These are phyloP conservation scores for Ranitomeya imitator DNA, from an alignment of 2,113 vertebrate genomes.

Conservation along the genomic window DNA sequence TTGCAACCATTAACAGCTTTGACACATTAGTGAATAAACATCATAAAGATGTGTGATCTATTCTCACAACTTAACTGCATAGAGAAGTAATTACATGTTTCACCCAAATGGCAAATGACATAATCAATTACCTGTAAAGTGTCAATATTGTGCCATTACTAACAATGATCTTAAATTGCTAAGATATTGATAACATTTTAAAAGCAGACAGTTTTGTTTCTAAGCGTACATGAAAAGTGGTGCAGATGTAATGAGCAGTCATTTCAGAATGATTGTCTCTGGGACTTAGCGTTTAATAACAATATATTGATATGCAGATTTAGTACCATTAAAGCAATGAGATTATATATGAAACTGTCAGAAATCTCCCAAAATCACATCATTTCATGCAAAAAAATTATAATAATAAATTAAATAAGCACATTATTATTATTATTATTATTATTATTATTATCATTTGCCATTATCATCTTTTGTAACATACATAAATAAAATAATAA, in stretches of 20 bases:
- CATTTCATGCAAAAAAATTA: neutral
- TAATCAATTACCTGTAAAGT: conserved; percentile 41
- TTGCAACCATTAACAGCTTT: conserved; percentile 37
- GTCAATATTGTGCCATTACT: conserved; percentile 39
- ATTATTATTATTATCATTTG: no score
- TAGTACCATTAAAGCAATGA: neutral
- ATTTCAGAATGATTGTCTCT: neutral
- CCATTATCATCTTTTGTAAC: no score
- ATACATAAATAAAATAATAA: no score
- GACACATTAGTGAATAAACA: conserved; percentile 46
- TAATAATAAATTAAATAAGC: neutral
- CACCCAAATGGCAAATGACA: conserved; percentile 39
- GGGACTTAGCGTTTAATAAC: neutral
- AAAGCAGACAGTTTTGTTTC: conserved; percentile 15
- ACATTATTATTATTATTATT: neutral
- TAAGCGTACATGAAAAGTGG: neutral
- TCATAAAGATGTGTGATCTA: conserved; percentile 41
- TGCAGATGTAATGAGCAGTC: neutral
- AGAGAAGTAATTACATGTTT: conserved; percentile 53
- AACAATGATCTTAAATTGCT: conserved; percentile 28
- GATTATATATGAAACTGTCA: neutral
- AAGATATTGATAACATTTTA: conserved; percentile 30
- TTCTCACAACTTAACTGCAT: neutral
- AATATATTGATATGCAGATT: neutral
- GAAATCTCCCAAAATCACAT: no score